Evolutionary conservation across 1,140 invertebrate species (phyloP).

Genomic region (Musca vetustissima): DNA sequence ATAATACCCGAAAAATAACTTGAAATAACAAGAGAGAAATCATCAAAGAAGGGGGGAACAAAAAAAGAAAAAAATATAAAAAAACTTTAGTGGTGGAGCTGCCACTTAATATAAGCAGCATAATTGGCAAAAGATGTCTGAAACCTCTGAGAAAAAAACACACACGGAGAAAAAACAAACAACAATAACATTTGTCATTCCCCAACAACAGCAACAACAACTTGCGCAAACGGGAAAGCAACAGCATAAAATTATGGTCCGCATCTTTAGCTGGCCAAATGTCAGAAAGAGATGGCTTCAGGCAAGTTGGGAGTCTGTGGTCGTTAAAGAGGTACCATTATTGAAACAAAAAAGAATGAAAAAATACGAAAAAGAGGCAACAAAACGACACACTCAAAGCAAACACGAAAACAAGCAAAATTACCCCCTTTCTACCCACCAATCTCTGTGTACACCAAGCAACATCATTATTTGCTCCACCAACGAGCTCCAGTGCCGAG

Average conservation of each 20-base stretch:
- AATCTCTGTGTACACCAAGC: background rate
- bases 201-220: background rate
- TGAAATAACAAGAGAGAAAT: no score
- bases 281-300: conserved; percentile 11
- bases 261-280: background rate
- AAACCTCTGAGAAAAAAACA: background rate
- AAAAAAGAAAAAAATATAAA: no score
- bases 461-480: background rate
- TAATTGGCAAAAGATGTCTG: conserved; percentile 23
- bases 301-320: conserved; percentile 12
- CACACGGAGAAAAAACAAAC: background rate
- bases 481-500: background rate
- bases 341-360: background rate
- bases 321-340: conserved; percentile 20
- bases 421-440: background rate
- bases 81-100: background rate
- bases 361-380: conserved; percentile 1
- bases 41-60: no score
- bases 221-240: background rate
- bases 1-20: conserved; percentile 1
- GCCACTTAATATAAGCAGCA: conserved; percentile 17
- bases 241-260: conserved; percentile 15
- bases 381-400: background rate
- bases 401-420: background rate
- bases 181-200: no score